Conservation (phyloP, 2,797 vertebrate genomes). For the Odontamblyopus rebecca region DNA sequence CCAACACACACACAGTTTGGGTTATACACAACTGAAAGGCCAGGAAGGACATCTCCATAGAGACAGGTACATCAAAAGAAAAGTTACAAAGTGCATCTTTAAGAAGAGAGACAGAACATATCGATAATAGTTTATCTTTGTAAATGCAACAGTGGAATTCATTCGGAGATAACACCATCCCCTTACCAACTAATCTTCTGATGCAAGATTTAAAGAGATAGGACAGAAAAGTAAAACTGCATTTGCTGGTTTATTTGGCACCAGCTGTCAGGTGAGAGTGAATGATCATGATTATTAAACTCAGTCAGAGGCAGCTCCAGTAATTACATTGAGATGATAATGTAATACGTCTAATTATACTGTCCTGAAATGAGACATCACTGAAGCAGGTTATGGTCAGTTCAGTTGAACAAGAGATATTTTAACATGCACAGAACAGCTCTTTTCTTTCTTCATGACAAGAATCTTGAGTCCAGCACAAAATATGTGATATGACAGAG, state of each 20-base stretch:
- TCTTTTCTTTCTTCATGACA: neutral
- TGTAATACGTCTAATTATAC: conserved; percentile 7
- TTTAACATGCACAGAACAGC: conserved; percentile 25
- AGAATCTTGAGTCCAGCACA: no score
- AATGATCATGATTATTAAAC: conserved; percentile 1
- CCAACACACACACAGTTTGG: neutral
- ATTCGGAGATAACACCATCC: no score
- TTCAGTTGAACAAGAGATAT: neutral
- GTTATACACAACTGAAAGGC: neutral
- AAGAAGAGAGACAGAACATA: no score
- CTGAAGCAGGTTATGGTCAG: neutral
- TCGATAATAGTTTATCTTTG: neutral
- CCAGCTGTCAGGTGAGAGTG: neutral
- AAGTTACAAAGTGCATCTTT: neutral
- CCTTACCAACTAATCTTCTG: neutral
- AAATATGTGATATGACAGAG: no score
- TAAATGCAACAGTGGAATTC: neutral
- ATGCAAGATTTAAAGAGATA: neutral
- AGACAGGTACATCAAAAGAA: neutral
- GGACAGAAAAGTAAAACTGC: neutral
- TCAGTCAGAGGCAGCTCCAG: neutral
- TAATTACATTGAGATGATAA: conserved; percentile 1
- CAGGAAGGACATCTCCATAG: no score
- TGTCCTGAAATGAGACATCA: neutral
- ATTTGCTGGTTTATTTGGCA: neutral